Conservation (phyloP, 64 coral and sea anemone genomes). For the Cladopsammia gracilis region DNA sequence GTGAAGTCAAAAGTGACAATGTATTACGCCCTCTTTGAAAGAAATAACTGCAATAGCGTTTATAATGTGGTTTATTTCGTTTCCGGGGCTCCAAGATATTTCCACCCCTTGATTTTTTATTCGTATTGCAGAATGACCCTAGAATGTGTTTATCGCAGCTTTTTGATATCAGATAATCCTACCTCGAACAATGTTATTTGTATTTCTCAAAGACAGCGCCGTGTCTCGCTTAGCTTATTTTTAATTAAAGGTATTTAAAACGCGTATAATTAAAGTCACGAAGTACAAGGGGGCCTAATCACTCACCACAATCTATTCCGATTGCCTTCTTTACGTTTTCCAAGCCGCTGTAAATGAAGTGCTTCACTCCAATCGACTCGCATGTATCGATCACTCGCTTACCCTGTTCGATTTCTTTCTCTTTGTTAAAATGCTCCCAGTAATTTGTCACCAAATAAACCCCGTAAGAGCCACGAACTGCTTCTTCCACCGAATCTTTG, state of each 20-base stretch:
- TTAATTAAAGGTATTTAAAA: background rate
- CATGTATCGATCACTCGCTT: conserved; percentile 75
- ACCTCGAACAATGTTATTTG: no score
- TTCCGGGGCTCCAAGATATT: no score
- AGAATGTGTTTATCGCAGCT: no score
- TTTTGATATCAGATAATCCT: no score
- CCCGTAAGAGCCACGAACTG: conserved; percentile 66
- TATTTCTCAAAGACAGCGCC: no score
- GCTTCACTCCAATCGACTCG: conserved; percentile 72
- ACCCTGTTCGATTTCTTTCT: conserved; percentile 77
- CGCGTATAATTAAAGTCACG: no score
- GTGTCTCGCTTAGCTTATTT: background rate
- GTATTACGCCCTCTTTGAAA: no score
- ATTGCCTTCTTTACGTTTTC: conserved; percentile 76
- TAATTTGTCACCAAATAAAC: conserved; percentile 87
- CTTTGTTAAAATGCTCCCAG: conserved; percentile 70
- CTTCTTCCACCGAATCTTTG: conserved; percentile 47
- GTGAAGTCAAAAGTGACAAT: no score
- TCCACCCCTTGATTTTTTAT: no score
- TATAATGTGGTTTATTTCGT: no score
- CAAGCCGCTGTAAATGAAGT: conserved; percentile 86
- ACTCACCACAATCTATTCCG: conserved; percentile 78
- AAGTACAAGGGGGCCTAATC: background rate
- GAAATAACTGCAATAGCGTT: no score
- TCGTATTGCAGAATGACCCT: no score